These are phyloP conservation scores for Spinus olivaceus DNA, from an alignment of 2,797 vertebrate genomes.

Conservation along the genomic window DNA sequence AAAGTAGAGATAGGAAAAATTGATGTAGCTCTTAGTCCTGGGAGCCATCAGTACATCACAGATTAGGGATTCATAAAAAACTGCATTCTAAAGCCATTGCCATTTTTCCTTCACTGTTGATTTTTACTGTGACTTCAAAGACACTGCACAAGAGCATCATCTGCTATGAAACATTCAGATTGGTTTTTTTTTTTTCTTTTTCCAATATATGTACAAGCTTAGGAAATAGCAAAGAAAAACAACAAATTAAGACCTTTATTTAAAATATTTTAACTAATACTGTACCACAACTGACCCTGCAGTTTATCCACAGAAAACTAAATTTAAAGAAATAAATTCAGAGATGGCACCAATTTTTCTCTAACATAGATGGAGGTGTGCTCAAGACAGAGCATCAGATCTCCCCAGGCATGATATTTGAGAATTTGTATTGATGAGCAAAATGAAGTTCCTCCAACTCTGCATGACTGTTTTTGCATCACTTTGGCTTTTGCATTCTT, in stretches of 20 bases:
- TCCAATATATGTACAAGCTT: not conserved
- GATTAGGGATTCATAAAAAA: not conserved
- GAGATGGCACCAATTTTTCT: not conserved
- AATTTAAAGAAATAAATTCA: not conserved
- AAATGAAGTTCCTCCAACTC: constrained; percentile 50
- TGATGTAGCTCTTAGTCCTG: not conserved
- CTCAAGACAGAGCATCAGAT: constrained; percentile 46
- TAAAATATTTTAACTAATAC: constrained; percentile 27
- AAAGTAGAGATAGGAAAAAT: not conserved
- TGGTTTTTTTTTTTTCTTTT: not conserved
- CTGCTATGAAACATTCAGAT: not conserved
- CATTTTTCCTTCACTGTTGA: not conserved
- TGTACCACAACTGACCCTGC: constrained; percentile 5
- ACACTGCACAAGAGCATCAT: not conserved
- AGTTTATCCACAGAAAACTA: constrained; percentile 1
- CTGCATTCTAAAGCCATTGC: not conserved
- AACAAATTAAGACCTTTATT: not conserved
- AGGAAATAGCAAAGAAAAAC: not conserved
- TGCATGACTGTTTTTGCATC: not conserved
- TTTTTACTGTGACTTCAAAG: not conserved
- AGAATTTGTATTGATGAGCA: constrained; percentile 52
- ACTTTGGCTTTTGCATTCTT: constrained; percentile 48
- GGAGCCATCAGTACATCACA: not conserved
- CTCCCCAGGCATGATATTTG: constrained; percentile 29
- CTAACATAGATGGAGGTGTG: constrained; percentile 14